Percentiles rank a stretch among this genome's conserved stretches.
Evolutionary conservation across 2,888 invertebrate species (phyloP).

Genomic region (Leptopilina myrica): DNA sequence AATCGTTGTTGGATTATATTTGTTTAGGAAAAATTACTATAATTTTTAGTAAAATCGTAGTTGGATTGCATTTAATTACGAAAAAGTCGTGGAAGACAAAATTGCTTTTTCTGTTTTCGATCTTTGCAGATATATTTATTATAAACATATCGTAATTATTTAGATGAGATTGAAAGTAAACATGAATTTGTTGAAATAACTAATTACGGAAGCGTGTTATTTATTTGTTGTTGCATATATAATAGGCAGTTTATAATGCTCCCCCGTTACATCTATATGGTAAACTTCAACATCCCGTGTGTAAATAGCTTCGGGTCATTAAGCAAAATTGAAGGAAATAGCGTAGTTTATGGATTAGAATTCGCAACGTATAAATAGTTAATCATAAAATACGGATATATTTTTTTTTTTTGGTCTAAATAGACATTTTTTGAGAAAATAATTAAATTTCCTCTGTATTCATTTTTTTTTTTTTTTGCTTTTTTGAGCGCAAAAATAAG

Average conservation of each 20-base stretch:
- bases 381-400: conserved; percentile 14
- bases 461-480: too few species aligned
- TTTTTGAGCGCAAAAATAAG: background rate
- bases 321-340: conserved; percentile 36
- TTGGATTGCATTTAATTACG: too few species aligned
- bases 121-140: too few species aligned
- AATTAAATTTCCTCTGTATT: conserved; percentile 10
- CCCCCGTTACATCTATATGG: conserved; percentile 21
- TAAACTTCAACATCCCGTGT: conserved; percentile 31
- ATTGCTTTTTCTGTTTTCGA: too few species aligned
- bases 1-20: too few species aligned
- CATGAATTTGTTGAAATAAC: conserved; percentile 1
- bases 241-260: conserved; percentile 21
- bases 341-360: conserved; percentile 33
- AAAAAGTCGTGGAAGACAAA: too few species aligned
- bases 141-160: background rate
- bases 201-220: conserved; percentile 12
- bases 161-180: background rate
- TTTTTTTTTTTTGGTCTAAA: background rate
- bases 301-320: conserved; percentile 39
- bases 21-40: too few species aligned
- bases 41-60: too few species aligned
- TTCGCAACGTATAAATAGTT: conserved; percentile 10
- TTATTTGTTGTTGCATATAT: conserved; percentile 10
- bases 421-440: conserved; percentile 10